A percentile compares a stretch with the other conserved stretches of the same genome.
phyloP scores from a whole-genome alignment of 1,140 invertebrate genomes.

The Zophobas morio region DNA sequence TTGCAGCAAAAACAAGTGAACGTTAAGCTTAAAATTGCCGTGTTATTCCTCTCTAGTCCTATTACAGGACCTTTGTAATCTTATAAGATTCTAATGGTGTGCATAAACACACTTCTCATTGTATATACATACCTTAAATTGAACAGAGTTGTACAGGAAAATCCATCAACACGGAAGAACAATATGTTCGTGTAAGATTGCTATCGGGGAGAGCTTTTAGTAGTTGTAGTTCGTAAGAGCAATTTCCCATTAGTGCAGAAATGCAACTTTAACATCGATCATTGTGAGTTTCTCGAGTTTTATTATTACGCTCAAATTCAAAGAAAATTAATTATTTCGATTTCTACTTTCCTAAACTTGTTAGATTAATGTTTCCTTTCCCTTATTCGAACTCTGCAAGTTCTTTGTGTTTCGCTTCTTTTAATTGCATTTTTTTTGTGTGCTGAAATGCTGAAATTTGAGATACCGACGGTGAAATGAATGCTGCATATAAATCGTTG shows the following conservation, averaged over 20 bases:
- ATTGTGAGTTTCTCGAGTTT: conserved; percentile 22
- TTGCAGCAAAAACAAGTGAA: background rate
- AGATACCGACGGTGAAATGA: background rate
- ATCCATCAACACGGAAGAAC: conserved; percentile 24
- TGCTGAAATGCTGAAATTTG: background rate
- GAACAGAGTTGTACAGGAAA: conserved; percentile 19
- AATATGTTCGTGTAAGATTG: conserved; percentile 24
- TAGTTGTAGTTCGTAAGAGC: conserved; percentile 14
- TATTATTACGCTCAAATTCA: conserved; percentile 35
- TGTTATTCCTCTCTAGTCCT: background rate
- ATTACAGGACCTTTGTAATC: background rate
- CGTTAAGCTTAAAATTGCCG: background rate
- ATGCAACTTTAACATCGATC: conserved; percentile 38
- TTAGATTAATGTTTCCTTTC: conserved; percentile 34
- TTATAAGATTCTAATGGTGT: conserved; percentile 16
- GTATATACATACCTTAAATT: conserved; percentile 28
- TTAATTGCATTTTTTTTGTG: conserved; percentile 20
- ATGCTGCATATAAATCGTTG: too few species aligned
- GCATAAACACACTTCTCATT: conserved; percentile 22
- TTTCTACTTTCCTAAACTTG: conserved; percentile 32
- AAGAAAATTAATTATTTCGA: conserved; percentile 42
- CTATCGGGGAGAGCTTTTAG: conserved; percentile 14
- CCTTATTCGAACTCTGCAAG: conserved; percentile 8
- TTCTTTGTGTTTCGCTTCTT: conserved; percentile 18
- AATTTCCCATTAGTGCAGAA: conserved; percentile 40